Evolutionary conservation across 2,797 vertebrate genomes (phyloP).

Genomic region (Dipus sagitta): DNA sequence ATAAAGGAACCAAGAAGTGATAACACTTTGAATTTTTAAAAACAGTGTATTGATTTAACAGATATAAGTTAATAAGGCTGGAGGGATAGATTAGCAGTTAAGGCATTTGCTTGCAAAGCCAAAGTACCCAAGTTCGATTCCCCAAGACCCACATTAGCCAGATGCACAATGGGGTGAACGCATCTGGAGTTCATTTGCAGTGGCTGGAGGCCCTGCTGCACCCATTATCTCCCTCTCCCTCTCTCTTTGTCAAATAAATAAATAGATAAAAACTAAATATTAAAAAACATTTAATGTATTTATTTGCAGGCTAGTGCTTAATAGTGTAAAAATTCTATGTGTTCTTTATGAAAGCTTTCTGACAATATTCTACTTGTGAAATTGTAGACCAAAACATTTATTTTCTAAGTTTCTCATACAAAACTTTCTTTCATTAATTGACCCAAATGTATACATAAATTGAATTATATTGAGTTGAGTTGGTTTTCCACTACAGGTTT

Average conservation of each 20-base stretch:
- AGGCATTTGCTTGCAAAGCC: too few relatives aligned
- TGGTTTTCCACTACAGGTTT: background rate
- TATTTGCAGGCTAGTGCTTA: background rate
- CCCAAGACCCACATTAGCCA: too few relatives aligned
- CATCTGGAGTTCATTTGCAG: too few relatives aligned
- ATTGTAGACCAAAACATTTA: background rate
- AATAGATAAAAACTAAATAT: too few relatives aligned
- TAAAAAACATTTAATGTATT: background rate
- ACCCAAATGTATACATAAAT: background rate
- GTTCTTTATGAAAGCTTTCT: background rate
- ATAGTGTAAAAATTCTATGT: background rate
- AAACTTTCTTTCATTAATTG: background rate
- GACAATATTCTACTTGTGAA: background rate
- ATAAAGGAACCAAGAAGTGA: background rate
- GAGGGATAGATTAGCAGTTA: too few relatives aligned
- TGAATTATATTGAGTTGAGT: background rate
- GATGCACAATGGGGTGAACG: too few relatives aligned
- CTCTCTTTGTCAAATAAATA: too few relatives aligned
- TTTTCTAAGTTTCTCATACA: background rate
- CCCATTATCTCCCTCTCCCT: too few relatives aligned
- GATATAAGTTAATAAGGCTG: background rate
- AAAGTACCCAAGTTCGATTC: too few relatives aligned
- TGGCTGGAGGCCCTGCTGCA: too few relatives aligned
- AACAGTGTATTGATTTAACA: background rate
- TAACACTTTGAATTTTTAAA: background rate